Percentiles rank a stretch among this genome's conserved stretches.
phyloP scores from a whole-genome alignment of 2,888 invertebrate genomes.

The Apantesis nais region DNA sequence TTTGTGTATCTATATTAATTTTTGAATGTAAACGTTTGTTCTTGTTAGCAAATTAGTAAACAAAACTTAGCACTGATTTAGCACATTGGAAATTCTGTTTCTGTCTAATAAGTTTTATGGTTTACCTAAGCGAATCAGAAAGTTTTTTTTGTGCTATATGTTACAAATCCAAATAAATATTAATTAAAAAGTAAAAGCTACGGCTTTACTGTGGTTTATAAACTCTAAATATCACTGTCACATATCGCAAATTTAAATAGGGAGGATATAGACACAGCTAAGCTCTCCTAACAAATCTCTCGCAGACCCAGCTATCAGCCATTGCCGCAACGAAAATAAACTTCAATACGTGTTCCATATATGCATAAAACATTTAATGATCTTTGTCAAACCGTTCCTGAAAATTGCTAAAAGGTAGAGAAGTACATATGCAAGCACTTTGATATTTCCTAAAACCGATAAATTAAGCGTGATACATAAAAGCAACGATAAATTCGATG shows the following conservation, averaged over 20 bases:
- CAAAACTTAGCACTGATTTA: background rate
- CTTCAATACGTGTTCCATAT: background rate
- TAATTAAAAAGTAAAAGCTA: background rate
- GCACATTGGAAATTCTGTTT: no score
- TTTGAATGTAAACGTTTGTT: background rate
- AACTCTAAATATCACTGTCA: background rate
- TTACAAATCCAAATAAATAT: background rate
- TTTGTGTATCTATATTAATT: background rate
- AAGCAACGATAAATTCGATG: slow-evolving; percentile 45
- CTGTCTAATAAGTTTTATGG: background rate
- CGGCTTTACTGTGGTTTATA: background rate
- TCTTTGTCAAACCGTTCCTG: background rate
- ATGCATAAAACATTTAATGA: background rate
- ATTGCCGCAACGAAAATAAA: background rate
- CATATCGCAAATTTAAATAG: background rate
- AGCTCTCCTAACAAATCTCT: background rate
- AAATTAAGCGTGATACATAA: slow-evolving; percentile 33
- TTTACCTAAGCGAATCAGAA: background rate
- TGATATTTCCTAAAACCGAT: slow-evolving; percentile 18
- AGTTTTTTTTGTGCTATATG: background rate
- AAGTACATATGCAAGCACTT: background rate
- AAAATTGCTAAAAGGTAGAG: background rate
- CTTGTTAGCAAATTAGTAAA: background rate
- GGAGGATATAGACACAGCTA: background rate
- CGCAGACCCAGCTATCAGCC: background rate